Percentiles rank a stretch among this genome's conserved stretches.
phyloP scores from a whole-genome alignment of 2,113 vertebrate genomes.

The Corynorhinus townsendii region DNA sequence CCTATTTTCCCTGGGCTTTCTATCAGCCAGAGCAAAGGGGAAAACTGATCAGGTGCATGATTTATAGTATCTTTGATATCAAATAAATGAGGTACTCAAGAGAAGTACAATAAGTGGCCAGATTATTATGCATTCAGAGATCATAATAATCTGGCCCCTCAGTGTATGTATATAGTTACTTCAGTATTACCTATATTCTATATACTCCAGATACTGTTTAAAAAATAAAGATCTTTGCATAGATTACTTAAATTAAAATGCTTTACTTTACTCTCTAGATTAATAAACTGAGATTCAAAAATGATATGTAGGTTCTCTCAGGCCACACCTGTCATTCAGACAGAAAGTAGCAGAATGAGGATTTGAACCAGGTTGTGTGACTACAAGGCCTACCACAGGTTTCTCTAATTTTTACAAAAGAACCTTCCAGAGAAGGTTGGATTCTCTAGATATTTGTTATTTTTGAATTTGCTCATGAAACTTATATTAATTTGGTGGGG shows the following conservation, averaged over 20 bases:
- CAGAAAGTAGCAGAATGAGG: background rate
- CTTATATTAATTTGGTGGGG: slow-evolving; percentile 31
- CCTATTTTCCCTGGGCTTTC: too few relatives aligned
- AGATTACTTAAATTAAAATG: background rate
- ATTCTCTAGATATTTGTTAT: slow-evolving; percentile 38
- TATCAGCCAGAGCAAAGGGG: too few relatives aligned
- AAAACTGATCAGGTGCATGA: too few relatives aligned
- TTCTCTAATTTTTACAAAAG: background rate
- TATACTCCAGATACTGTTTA: background rate
- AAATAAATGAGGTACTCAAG: too few relatives aligned
- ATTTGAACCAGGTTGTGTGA: background rate
- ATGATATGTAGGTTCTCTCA: background rate
- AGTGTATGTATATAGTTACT: background rate
- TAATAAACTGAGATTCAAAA: background rate
- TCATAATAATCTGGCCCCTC: too few relatives aligned
- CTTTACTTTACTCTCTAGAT: background rate
- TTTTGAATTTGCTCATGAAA: slow-evolving; percentile 55
- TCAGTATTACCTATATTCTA: background rate
- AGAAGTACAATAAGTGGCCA: too few relatives aligned
- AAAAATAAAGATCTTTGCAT: background rate
- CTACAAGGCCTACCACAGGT: background rate
- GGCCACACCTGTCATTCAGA: fast-evolving
- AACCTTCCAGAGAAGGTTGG: background rate
- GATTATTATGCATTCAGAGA: too few relatives aligned
- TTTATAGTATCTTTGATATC: too few relatives aligned